phyloP scores from a whole-genome alignment of 1,140 invertebrate genomes.

The Sarcophaga peregrina region DNA sequence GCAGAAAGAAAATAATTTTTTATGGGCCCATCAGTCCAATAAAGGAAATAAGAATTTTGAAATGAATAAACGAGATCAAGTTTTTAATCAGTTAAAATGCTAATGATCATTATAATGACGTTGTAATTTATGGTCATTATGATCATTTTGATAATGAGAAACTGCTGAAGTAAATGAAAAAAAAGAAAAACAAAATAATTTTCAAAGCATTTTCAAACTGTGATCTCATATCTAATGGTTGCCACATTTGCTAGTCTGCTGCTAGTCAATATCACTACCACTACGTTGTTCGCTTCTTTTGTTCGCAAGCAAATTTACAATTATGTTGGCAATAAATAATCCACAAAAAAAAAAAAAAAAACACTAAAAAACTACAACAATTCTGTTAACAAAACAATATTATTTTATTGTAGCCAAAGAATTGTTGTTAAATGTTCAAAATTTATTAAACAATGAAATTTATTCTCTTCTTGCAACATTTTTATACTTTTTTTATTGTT shows the following conservation, averaged over 20 bases:
- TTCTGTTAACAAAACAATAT: conserved; percentile 23
- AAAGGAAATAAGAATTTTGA: too few relatives aligned
- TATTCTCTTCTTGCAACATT: not conserved
- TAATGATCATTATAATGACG: conserved; percentile 11
- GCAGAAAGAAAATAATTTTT: conserved; percentile 38
- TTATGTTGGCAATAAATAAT: conserved; percentile 11
- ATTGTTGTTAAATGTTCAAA: conserved; percentile 15
- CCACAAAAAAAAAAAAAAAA: too few relatives aligned
- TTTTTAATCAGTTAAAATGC: conserved; percentile 29
- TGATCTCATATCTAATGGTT: not conserved
- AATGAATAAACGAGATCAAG: conserved; percentile 32
- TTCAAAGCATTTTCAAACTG: too few relatives aligned
- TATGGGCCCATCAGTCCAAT: not conserved
- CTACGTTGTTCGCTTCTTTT: not conserved
- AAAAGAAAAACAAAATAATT: too few relatives aligned
- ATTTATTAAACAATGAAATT: not conserved
- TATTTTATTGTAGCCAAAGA: conserved; percentile 18
- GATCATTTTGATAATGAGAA: not conserved
- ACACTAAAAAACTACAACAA: not conserved
- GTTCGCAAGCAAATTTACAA: conserved; percentile 5
- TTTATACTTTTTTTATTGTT: too few relatives aligned
- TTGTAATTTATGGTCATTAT: not conserved
- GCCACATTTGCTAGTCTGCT: not conserved
- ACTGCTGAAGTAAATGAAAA: too few relatives aligned
- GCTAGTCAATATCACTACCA: not conserved